Evolutionary conservation across 2,888 invertebrate genomes (phyloP).

Genomic region (Sipha maydis): DNA sequence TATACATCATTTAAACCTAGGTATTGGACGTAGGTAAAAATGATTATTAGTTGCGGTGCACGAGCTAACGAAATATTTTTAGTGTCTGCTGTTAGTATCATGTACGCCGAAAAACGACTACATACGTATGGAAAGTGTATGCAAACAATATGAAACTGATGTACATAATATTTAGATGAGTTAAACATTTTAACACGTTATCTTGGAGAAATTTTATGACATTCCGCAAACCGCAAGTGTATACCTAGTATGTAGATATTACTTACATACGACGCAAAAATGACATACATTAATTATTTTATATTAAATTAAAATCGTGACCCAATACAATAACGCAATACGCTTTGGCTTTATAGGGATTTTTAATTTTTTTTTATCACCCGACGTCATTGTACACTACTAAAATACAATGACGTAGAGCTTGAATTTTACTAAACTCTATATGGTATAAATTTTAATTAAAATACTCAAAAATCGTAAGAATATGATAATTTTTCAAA

Average conservation of each 20-base stretch:
- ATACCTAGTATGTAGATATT: too few species aligned
- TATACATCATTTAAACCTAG: background rate
- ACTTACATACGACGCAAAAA: background rate
- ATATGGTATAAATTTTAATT: background rate
- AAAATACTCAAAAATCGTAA: background rate
- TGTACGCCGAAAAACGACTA: background rate
- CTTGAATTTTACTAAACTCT: background rate
- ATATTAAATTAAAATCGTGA: constrained; percentile 11
- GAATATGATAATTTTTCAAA: background rate
- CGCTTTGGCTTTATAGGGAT: constrained; percentile 2
- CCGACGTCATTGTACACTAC: background rate
- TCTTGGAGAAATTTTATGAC: constrained; percentile 23
- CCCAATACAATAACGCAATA: background rate
- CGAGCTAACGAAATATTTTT: background rate
- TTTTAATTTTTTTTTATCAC: background rate
- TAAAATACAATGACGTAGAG: background rate
- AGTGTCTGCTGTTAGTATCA: background rate
- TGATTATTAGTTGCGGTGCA: background rate
- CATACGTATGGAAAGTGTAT: background rate
- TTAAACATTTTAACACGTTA: constrained; percentile 33
- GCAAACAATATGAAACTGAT: constrained; percentile 11
- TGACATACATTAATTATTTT: background rate
- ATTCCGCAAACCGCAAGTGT: constrained; percentile 1
- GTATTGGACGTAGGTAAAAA: background rate
- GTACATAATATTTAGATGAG: background rate